Evolutionary conservation across 2,888 invertebrate genomes (phyloP), one percentile per base, ranked within the genome.

Genomic region (Phragmatobia fuliginosa): DNA sequence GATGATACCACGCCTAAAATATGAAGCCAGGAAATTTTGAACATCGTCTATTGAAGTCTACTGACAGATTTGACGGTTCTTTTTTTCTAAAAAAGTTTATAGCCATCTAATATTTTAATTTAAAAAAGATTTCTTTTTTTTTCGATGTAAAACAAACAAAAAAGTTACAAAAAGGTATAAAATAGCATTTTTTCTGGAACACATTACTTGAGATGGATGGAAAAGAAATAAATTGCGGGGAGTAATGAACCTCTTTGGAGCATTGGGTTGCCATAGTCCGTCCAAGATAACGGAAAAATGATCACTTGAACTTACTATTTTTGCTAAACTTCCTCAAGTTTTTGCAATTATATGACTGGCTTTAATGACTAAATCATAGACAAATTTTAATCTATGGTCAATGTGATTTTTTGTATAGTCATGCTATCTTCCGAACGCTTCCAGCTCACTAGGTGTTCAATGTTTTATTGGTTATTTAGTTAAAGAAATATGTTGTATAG

Each of bases 381-480:
- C 33, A 45, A n/a, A 32, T 28, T 32, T 49, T 28, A 28, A 16
- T 28, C 28, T 33, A 56, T 65, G 28, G 25, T 38, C 18, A 38
- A 0, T 21, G 18, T 31, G 28, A 38, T 8, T 16, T 5, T 45
- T 16, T 45, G 2, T 14, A 11, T 62, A n/a, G 4, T 62, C 21
- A 11, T 32, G 41, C 2, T 31, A 38, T 65, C 36, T 25, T 56
- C 56, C 11, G 66, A 59, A 31, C 38, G 58, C 41, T 59, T 58
- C 11, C 41, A 59, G 58, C 41, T 58, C 58, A 16, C 38, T 56
- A 49, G 58, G 38, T 65, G 28, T 64, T 56, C 38, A 62, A 45
- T 65, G 28, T 66, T 32, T 32, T n/a, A 56, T 58, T 66, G 31
- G n/a, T 38, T 58, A 16, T 56, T 62, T 38, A 66, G 58, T 41